These are phyloP conservation scores for Fragum whitleyi DNA, from an alignment of 2,888 invertebrate genomes.

Conservation along the genomic window DNA sequence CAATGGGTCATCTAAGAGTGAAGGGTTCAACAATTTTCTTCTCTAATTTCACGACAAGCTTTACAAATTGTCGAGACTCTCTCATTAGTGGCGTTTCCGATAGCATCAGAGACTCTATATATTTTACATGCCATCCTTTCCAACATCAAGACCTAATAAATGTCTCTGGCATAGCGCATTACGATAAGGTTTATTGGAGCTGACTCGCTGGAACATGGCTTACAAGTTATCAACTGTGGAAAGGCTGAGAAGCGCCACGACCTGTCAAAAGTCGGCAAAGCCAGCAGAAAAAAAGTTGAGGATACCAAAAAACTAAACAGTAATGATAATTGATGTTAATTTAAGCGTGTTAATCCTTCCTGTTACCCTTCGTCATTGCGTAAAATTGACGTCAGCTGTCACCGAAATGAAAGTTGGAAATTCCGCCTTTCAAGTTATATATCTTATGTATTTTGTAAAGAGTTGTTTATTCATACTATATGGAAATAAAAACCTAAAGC, in stretches of 20 bases:
- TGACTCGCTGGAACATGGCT: constrained; percentile 6
- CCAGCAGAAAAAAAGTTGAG: not conserved
- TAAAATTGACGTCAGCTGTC: constrained; percentile 14
- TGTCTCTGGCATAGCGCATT: constrained; percentile 21
- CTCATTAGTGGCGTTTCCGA: constrained; percentile 42
- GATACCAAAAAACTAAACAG: not conserved
- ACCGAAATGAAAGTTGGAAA: not conserved
- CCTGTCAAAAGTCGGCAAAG: constrained; percentile 10
- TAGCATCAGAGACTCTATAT: constrained; percentile 22
- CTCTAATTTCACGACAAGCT: constrained; percentile 44
- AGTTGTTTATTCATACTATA: no score
- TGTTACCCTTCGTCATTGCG: constrained; percentile 8
- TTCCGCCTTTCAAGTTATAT: not conserved
- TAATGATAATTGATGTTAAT: constrained; percentile 27
- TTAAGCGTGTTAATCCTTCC: constrained; percentile 14
- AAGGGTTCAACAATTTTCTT: constrained; percentile 1
- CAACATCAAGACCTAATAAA: constrained; percentile 15
- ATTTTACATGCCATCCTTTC: constrained; percentile 22
- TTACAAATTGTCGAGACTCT: constrained; percentile 48
- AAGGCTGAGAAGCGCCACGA: constrained; percentile 2
- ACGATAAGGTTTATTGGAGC: constrained; percentile 22
- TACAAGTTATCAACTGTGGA: constrained; percentile 12
- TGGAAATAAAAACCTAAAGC: no score
- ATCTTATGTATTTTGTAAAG: not conserved
- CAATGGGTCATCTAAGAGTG: not conserved